These are phyloP conservation scores for Chloroclysta siterata DNA, from an alignment of 2,888 invertebrate species.

Conservation along the genomic window DNA sequence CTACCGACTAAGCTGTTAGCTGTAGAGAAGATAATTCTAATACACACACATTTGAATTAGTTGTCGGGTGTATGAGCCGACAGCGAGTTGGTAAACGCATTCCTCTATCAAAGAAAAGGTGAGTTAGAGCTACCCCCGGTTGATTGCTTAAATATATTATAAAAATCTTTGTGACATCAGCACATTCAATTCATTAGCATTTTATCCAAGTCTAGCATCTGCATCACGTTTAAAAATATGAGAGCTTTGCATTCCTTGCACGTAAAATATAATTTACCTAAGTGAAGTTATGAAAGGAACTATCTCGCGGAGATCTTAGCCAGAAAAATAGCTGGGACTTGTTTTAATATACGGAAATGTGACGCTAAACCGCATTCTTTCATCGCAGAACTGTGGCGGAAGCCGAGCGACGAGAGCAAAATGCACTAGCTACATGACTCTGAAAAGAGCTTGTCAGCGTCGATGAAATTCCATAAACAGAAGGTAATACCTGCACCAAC, in stretches of 20 bases:
- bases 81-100: no score
- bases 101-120: no score
- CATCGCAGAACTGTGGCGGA: conserved; percentile 27
- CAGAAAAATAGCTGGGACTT: conserved; percentile 25
- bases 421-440: conserved; percentile 6
- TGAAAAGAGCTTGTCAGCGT: conserved; percentile 4
- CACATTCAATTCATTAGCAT: conserved; percentile 15
- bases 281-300: conserved; percentile 32
- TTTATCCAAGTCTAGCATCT: conserved; percentile 8
- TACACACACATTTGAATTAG: no score
- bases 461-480: conserved; percentile 6
- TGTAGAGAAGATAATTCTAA: no score
- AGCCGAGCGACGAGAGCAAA: conserved; percentile 29
- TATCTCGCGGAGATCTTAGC: conserved; percentile 26
- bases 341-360: conserved; percentile 30
- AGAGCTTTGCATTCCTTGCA: conserved; percentile 17
- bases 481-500: neutral
- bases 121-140: no score
- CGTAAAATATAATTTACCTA: conserved; percentile 28
- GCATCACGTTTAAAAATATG: conserved; percentile 7
- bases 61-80: no score
- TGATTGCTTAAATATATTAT: neutral
- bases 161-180: neutral
- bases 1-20: no score
- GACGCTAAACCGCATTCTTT: conserved; percentile 32